Percentiles rank a stretch among this genome's conserved stretches.
Conservation (phyloP, 2,888 invertebrate genomes). For the Drosophila subsilvestris region DNA sequence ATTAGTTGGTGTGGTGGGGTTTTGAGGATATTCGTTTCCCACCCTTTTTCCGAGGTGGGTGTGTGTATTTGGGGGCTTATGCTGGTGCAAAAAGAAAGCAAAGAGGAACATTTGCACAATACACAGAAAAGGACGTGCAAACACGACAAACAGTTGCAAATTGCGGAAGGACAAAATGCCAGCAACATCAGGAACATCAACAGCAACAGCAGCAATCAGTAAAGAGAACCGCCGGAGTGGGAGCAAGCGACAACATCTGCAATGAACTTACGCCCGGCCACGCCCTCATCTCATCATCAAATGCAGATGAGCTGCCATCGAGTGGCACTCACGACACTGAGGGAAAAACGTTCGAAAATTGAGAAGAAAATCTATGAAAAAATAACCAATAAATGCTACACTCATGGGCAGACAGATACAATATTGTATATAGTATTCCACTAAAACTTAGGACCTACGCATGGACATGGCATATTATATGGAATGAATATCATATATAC, state of each 20-base stretch:
- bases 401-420: too few species aligned
- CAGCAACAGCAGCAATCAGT: conserved; percentile 7
- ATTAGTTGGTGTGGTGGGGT: conserved; percentile 15
- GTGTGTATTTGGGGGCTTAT: background rate
- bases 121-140: conserved; percentile 73
- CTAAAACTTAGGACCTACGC: too few species aligned
- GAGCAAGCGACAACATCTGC: conserved; percentile 41
- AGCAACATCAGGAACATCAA: conserved; percentile 25
- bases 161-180: conserved; percentile 57
- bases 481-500: too few species aligned
- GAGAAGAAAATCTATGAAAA: background rate
- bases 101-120: conserved; percentile 65
- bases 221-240: background rate
- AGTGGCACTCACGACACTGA: conserved; percentile 39
- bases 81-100: conserved; percentile 34
- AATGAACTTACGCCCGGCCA: conserved; percentile 39
- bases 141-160: conserved; percentile 74
- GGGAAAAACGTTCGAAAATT: background rate
- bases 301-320: conserved; percentile 67
- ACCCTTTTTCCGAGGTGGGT: background rate
- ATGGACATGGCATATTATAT: too few species aligned
- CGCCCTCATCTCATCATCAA: conserved; percentile 40
- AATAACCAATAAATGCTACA: too few species aligned
- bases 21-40: background rate
- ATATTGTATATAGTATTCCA: too few species aligned